These are phyloP conservation scores for Alca torda DNA, from an alignment of 2,797 vertebrate genomes.

Conservation along the genomic window DNA sequence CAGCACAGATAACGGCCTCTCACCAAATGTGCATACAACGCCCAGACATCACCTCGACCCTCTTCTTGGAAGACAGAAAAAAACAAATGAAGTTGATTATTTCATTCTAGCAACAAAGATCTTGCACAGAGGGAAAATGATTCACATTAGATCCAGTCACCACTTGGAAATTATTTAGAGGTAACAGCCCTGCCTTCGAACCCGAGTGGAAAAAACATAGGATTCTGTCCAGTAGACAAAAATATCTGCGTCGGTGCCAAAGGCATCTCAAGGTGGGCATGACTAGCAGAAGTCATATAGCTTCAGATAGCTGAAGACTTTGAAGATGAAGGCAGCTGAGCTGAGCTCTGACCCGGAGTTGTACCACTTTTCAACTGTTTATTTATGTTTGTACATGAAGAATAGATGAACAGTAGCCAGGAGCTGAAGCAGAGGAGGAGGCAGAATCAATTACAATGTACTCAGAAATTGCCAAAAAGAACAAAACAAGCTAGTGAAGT, in stretches of 20 bases:
- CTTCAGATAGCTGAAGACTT: neutral
- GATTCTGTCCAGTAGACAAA: neutral
- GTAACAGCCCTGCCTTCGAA: constrained; percentile 7
- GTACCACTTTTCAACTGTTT: neutral
- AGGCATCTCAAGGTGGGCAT: neutral
- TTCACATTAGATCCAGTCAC: neutral
- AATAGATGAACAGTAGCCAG: constrained; percentile 2
- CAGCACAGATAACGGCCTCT: constrained; percentile 53
- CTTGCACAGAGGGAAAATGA: constrained; percentile 26
- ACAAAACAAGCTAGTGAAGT: neutral
- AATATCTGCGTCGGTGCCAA: neutral
- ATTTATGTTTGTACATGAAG: constrained; percentile 6
- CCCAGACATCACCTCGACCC: constrained; percentile 24
- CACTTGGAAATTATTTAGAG: neutral
- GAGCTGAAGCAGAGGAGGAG: neutral
- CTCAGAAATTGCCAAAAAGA: neutral
- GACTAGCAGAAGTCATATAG: neutral
- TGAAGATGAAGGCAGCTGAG: neutral
- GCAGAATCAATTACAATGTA: neutral
- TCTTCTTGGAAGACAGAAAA: neutral
- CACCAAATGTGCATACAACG: neutral
- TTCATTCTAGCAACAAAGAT: constrained; percentile 65
- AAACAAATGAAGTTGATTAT: constrained; percentile 42
- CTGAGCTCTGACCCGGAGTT: neutral
- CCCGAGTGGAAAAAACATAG: neutral